A percentile compares a stretch with the other conserved stretches of the same genome.
These are phyloP conservation scores for Campoletis raptor DNA, from an alignment of 2,888 invertebrate genomes.

Conservation along the genomic window DNA sequence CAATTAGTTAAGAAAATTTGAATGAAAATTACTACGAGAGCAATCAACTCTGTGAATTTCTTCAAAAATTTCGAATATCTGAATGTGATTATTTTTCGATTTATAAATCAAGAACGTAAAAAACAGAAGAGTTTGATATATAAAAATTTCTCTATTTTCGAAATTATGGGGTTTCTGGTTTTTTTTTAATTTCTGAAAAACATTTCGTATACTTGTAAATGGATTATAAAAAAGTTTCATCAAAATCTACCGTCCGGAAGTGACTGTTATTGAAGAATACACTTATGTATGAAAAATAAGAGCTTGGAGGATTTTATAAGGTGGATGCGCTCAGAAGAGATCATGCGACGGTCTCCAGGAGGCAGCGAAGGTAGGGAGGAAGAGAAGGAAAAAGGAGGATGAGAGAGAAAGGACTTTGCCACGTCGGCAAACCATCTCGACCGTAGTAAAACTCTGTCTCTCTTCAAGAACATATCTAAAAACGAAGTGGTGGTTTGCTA, in stretches of 20 bases:
- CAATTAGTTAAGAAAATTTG: too few species aligned
- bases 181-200: background rate
- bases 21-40: too few species aligned
- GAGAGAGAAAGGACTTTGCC: conserved; percentile 59
- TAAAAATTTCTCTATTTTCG: too few species aligned
- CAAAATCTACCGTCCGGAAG: background rate
- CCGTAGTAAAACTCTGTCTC: conserved; percentile 43
- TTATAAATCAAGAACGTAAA: too few species aligned
- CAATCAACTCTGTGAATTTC: too few species aligned
- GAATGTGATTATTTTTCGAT: too few species aligned
- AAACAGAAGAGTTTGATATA: too few species aligned
- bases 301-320: conserved; percentile 5
- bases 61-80: too few species aligned
- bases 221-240: too few species aligned
- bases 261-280: background rate
- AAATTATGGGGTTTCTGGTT: background rate
- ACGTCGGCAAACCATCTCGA: conserved; percentile 65
- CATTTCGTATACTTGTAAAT: too few species aligned
- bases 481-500: conserved; percentile 62
- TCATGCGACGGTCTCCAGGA: conserved; percentile 43
- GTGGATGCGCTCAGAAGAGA: conserved; percentile 49
- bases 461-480: conserved; percentile 56
- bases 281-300: conserved; percentile 11
- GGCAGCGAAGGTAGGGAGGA: conserved; percentile 25
- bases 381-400: background rate